phyloP scores from a whole-genome alignment of 2,797 vertebrate species.

The Chelon auratus region DNA sequence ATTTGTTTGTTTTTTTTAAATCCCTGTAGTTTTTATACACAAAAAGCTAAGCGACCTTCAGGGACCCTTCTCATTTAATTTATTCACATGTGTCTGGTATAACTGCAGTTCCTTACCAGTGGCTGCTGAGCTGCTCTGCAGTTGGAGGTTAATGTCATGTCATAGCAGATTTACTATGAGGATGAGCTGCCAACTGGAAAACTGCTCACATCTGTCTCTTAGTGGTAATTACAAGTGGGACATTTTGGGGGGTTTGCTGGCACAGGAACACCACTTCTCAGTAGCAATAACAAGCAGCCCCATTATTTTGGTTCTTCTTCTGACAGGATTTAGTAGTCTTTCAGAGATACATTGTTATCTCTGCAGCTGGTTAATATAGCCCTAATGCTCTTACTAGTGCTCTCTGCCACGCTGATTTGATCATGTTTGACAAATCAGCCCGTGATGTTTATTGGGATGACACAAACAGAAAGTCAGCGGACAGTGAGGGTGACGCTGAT shows the following conservation, averaged over 20 bases:
- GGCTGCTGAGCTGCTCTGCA: conserved; percentile 28
- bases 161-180: conserved; percentile 58
- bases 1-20: conserved; percentile 45
- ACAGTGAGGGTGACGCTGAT: conserved; percentile 16
- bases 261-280: conserved; percentile 17
- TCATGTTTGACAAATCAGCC: conserved; percentile 38
- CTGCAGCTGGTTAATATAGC: not conserved
- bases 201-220: conserved; percentile 58
- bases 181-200: conserved; percentile 59
- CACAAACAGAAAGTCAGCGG: conserved; percentile 30
- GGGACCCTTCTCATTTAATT: conserved; percentile 33
- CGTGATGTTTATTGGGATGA: conserved; percentile 11
- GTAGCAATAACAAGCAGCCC: conserved; percentile 14
- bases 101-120: conserved; percentile 26
- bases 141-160: conserved; percentile 64
- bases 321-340: conserved; percentile 24
- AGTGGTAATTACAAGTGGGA: conserved; percentile 52
- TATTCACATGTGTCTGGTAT: conserved; percentile 47
- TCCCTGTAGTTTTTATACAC: conserved; percentile 18
- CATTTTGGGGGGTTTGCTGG: conserved; percentile 12
- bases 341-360: not conserved
- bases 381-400: conserved; percentile 4
- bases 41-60: conserved; percentile 18
- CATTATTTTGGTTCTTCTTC: conserved; percentile 7
- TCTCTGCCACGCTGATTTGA: conserved; percentile 26